Conservation (phyloP, 2,113 vertebrate genomes). For the Girardinichthys multiradiatus region DNA sequence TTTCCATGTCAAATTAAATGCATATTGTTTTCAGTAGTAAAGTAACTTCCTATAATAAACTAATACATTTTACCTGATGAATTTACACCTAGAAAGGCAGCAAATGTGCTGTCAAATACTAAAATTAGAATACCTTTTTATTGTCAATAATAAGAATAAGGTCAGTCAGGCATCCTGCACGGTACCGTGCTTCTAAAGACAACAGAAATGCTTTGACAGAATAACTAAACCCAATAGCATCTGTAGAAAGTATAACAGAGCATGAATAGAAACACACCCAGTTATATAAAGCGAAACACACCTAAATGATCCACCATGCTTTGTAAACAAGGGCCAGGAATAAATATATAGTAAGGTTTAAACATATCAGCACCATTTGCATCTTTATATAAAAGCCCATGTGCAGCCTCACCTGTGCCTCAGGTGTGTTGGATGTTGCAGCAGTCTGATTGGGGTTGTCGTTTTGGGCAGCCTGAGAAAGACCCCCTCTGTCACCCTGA, state of each 20-base stretch:
- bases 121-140: not conserved
- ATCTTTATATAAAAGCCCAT: not conserved
- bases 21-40: not conserved
- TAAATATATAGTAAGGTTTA: no score
- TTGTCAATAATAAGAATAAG: not conserved
- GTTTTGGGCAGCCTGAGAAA: conserved; percentile 43
- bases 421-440: conserved; percentile 25
- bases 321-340: not conserved
- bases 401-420: conserved; percentile 47
- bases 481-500: conserved; percentile 52
- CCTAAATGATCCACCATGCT: not conserved
- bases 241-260: no score
- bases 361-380: not conserved
- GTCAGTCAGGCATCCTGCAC: not conserved
- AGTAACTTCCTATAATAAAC: not conserved
- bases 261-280: not conserved
- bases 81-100: not conserved
- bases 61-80: no score
- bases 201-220: not conserved
- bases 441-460: conserved; percentile 21
- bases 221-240: not conserved
- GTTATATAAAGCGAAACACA: not conserved
- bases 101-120: not conserved
- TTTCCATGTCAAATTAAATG: not conserved
- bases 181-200: not conserved